A percentile compares a stretch with the other conserved stretches of the same genome.
phyloP scores from a whole-genome alignment of 2,888 invertebrate genomes.

The Ophion ventricosus region DNA sequence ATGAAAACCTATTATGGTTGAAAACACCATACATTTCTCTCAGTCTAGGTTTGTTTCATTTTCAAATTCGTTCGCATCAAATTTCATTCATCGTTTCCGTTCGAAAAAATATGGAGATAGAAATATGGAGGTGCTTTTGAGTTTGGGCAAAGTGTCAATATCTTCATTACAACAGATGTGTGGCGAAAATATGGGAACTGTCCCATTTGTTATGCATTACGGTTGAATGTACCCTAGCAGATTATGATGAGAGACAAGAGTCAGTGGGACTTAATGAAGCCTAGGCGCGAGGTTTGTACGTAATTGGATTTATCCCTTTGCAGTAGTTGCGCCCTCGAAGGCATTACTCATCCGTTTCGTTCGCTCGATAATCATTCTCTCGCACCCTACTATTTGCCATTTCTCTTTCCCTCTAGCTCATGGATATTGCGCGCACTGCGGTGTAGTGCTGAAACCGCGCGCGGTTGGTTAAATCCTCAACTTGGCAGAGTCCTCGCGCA shows the following conservation, averaged over 20 bases:
- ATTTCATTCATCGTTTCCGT: too few species aligned
- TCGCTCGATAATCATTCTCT: slow-evolving; percentile 54
- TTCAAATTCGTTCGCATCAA: too few species aligned
- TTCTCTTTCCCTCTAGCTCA: slow-evolving; percentile 64
- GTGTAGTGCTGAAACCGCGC: slow-evolving; percentile 8
- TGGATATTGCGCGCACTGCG: slow-evolving; percentile 1
- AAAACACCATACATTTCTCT: too few species aligned
- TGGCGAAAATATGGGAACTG: too few species aligned
- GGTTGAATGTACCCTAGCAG: background rate
- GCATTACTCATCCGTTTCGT: slow-evolving; percentile 52
- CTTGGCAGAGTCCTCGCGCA: slow-evolving; percentile 46
- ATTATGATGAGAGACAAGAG: slow-evolving; percentile 42
- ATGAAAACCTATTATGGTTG: too few species aligned
- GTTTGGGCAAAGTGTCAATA: too few species aligned
- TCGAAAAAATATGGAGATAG: too few species aligned
- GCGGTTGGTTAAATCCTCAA: slow-evolving; percentile 44
- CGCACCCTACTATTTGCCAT: slow-evolving; percentile 39
- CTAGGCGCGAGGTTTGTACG: slow-evolving; percentile 78
- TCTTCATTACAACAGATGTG: too few species aligned
- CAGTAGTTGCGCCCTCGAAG: slow-evolving; percentile 66
- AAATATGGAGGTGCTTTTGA: too few species aligned
- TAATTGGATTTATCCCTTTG: slow-evolving; percentile 80
- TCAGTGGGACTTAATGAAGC: slow-evolving; percentile 75
- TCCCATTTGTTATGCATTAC: too few species aligned
- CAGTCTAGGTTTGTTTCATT: too few species aligned